Evolutionary conservation across 2,113 vertebrate genomes (phyloP).

Genomic region (Columba livia): DNA sequence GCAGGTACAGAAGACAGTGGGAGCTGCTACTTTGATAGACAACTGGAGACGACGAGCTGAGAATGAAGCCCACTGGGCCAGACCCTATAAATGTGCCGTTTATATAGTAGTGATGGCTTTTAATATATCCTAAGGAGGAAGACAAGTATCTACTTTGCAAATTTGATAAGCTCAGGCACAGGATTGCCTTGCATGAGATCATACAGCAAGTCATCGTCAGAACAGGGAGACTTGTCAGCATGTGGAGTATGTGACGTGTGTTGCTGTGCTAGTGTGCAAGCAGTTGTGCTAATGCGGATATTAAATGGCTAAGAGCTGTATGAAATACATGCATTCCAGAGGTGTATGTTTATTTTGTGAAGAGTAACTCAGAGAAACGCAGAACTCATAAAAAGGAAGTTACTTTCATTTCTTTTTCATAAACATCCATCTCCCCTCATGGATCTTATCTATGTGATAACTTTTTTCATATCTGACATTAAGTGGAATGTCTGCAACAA

Average conservation of each 20-base stretch:
- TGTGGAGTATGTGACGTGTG: fast-evolving
- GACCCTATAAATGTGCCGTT: neutral
- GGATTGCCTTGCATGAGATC: neutral
- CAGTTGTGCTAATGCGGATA: fast-evolving
- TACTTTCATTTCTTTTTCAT: neutral
- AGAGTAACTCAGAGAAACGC: neutral
- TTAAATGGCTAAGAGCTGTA: no score
- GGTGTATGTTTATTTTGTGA: neutral
- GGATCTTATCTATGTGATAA: neutral
- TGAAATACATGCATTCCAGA: neutral
- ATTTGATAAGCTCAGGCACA: neutral
- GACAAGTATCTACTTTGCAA: neutral
- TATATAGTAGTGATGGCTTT: neutral
- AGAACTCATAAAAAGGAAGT: neutral
- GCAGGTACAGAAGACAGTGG: neutral
- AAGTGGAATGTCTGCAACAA: neutral
- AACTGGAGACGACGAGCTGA: neutral
- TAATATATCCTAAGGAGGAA: neutral
- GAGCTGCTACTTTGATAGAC: neutral
- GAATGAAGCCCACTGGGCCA: neutral
- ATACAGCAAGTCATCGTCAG: neutral
- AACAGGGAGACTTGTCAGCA: neutral
- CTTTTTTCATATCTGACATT: neutral
- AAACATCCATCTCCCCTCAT: neutral
- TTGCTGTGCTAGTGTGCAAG: neutral